phyloP scores from a whole-genome alignment of 2,113 vertebrate genomes.

The Tretioscincus oriximinensis region DNA sequence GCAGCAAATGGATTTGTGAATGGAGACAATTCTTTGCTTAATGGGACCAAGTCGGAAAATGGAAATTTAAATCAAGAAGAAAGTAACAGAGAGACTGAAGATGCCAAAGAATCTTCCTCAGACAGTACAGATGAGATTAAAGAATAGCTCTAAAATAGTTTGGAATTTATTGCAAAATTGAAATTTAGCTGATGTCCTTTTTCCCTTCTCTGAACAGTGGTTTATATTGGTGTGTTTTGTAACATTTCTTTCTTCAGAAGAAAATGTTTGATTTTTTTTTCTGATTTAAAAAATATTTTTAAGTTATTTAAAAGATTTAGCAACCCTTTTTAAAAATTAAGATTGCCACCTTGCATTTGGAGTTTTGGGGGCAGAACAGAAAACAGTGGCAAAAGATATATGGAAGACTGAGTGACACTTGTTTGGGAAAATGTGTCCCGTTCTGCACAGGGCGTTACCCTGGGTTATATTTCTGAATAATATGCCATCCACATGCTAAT shows the following conservation, averaged over 20 bases:
- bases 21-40: constrained; percentile 76
- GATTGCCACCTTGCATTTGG: constrained; percentile 78
- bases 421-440: constrained; percentile 43
- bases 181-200: constrained; percentile 63
- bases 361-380: not conserved
- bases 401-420: constrained; percentile 52
- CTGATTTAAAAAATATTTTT: constrained; percentile 77
- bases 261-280: constrained; percentile 47
- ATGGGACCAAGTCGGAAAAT: constrained; percentile 69
- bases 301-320: constrained; percentile 80
- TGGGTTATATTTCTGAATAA: too few species aligned
- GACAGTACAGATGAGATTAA: constrained; percentile 61
- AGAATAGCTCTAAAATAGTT: constrained; percentile 68
- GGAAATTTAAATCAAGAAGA: constrained; percentile 62
- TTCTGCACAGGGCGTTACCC: too few species aligned
- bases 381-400: constrained; percentile 49
- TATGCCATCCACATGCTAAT: too few species aligned
- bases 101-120: constrained; percentile 78
- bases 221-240: constrained; percentile 71
- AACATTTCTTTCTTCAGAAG: constrained; percentile 74
- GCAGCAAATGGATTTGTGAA: constrained; percentile 78
- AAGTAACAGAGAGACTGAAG: constrained; percentile 73
- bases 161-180: constrained; percentile 69
- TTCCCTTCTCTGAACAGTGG: constrained; percentile 48
- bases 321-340: constrained; percentile 73